Percentiles rank a stretch among this genome's conserved stretches.
These are phyloP conservation scores for Tretioscincus oriximinensis DNA, from an alignment of 2,113 vertebrate species.

Conservation along the genomic window DNA sequence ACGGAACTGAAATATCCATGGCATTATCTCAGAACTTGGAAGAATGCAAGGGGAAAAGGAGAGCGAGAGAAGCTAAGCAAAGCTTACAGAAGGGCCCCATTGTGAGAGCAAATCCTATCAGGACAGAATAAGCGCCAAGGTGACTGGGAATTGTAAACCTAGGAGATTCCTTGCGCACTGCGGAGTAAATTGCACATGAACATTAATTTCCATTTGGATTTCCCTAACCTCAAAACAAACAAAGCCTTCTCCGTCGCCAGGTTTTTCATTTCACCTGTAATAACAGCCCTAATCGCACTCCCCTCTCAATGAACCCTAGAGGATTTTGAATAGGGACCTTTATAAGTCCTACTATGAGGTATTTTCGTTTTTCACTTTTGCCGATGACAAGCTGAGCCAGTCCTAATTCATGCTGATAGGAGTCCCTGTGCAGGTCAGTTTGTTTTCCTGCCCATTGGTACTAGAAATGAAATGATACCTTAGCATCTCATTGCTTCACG, in stretches of 20 bases:
- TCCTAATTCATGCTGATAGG: not conserved
- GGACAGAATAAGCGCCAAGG: slow-evolving; percentile 23
- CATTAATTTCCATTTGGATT: slow-evolving; percentile 61
- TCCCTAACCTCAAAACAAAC: slow-evolving; percentile 58
- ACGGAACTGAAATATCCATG: not conserved
- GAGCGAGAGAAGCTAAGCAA: slow-evolving; percentile 27
- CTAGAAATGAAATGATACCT: not conserved
- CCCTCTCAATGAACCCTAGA: slow-evolving; percentile 29
- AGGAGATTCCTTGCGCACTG: slow-evolving; percentile 48
- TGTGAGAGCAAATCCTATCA: slow-evolving; percentile 20
- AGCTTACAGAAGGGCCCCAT: slow-evolving; percentile 50
- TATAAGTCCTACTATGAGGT: slow-evolving; percentile 41
- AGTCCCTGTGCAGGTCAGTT: not conserved
- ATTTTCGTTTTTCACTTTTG: not conserved
- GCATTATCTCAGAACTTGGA: slow-evolving; percentile 37
- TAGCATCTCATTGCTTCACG: not conserved
- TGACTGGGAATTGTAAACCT: slow-evolving; percentile 54
- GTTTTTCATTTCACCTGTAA: slow-evolving; percentile 67
- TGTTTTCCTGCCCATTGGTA: not conserved
- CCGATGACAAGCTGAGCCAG: not conserved
- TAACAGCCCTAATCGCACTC: slow-evolving; percentile 49
- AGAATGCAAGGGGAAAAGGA: not conserved
- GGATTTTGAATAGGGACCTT: slow-evolving; percentile 41
- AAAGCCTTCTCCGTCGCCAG: slow-evolving; percentile 39
- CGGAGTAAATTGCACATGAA: slow-evolving; percentile 60